Conservation (phyloP, 2,113 vertebrate species). For the Collichthys lucidus region DNA sequence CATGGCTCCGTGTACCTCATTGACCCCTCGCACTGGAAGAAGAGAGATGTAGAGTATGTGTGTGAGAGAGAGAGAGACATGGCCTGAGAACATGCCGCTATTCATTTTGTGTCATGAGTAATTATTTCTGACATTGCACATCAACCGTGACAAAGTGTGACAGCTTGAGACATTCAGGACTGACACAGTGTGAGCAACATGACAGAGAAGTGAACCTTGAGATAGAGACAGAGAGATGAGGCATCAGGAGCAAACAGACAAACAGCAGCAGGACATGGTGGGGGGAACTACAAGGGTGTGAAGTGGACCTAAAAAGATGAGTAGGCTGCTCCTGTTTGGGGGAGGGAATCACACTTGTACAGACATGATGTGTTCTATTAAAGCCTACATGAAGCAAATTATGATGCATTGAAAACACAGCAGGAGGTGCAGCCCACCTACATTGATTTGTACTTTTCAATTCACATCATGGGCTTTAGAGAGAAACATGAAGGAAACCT, state of each 20-base stretch:
- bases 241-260: constrained; percentile 33
- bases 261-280: constrained; percentile 16
- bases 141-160: constrained; percentile 65
- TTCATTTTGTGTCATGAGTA: constrained; percentile 47
- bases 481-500: constrained; percentile 10
- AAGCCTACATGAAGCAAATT: constrained; percentile 31
- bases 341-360: neutral
- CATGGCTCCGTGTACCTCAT: neutral
- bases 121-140: constrained; percentile 62
- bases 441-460: neutral
- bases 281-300: constrained; percentile 31
- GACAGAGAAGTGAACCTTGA: constrained; percentile 56
- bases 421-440: constrained; percentile 11
- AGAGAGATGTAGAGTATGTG: neutral
- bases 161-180: constrained; percentile 57
- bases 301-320: constrained; percentile 56
- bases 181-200: constrained; percentile 44
- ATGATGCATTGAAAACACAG: constrained; percentile 47
- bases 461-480: neutral
- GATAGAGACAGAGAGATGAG: constrained; percentile 33
- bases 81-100: constrained; percentile 33
- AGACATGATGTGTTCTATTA: constrained; percentile 2
- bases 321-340: constrained; percentile 21
- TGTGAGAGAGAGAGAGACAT: neutral
- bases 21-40: neutral